Conservation (phyloP, 2,888 invertebrate species). For the Cistogaster globosa region DNA sequence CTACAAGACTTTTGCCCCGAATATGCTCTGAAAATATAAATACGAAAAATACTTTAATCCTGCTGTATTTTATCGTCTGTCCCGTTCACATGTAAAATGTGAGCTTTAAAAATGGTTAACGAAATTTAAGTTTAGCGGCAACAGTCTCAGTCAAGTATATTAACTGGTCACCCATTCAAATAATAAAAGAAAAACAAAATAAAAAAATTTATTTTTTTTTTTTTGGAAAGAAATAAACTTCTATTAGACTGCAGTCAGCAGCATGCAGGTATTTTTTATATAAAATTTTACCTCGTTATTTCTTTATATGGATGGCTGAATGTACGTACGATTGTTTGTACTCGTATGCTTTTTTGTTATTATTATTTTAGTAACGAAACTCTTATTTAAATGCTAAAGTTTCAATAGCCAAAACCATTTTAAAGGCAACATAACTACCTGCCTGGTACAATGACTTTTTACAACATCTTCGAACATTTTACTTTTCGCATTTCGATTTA, state of each 20-base stretch:
- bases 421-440: not conserved
- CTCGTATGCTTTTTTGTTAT: not conserved
- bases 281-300: slow-evolving; percentile 59
- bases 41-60: too few relatives aligned
- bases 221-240: slow-evolving; percentile 5
- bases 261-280: slow-evolving; percentile 30
- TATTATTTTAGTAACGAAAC: slow-evolving; percentile 6
- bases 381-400: slow-evolving; percentile 70
- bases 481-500: not conserved
- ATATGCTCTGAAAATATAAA: slow-evolving; percentile 12
- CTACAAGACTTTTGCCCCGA: not conserved
- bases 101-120: slow-evolving; percentile 54
- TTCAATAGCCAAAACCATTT: slow-evolving; percentile 10
- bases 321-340: not conserved
- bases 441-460: slow-evolving; percentile 47
- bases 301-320: slow-evolving; percentile 43
- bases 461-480: slow-evolving; percentile 43
- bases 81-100: slow-evolving; percentile 14
- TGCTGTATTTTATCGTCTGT: too few relatives aligned
- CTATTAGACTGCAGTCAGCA: slow-evolving; percentile 40
- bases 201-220: not conserved
- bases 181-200: not conserved
- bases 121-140: not conserved
- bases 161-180: slow-evolving; percentile 24
- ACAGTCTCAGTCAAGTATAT: slow-evolving; percentile 1